Base-by-base conservation (phyloP, 2,888 invertebrate species). In the Cephus pulcher region DNA sequence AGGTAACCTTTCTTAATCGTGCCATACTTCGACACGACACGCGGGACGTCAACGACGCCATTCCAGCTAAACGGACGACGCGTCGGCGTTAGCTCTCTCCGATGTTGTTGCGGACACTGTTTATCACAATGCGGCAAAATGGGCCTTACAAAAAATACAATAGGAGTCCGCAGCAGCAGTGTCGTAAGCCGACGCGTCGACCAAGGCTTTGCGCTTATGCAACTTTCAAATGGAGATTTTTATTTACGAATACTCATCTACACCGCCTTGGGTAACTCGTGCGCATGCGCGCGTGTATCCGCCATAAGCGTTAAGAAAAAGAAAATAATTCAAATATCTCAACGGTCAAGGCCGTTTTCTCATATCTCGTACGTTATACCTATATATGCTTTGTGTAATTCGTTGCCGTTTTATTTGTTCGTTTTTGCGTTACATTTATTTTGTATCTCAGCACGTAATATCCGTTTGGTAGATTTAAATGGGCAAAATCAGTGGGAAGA, bases 81-180 rank as follows among this genome's bases (percentile, higher is more conserved):
- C 56, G 56, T 56, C 56, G 56, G 56, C 56, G 56, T 56, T 56
- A 23, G 23, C 56, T 56, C 23, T 56, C 86, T 83, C 84, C 85
- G 86, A 85, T 83, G 86, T 86, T 85, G 88, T 83, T 89, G 88
- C 89, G 88, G 89, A 88, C 89, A 87, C 89, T 56, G 88, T 85
- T 89, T 91, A 91, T 91, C 91, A 91, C 91, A 91, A 91, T 91
- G 88, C 88, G 90, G 88, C 90, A 86, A 83, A 86, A 84, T 86
- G 82, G 86, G 91, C 89, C 90, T 87, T 90, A 90, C 90, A 91
- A 91, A 90, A 91, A 90, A 91, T 91, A 91, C 90, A 88, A 88
- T 90, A 88, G 86, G 37, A n/a, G 84, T 84, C 85, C 86, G 86
- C 86, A 86, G 83, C 86, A 84, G 84, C 83, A 82, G 32, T 34